Percentiles rank a stretch among this genome's conserved stretches.
phyloP scores from a whole-genome alignment of 1,140 invertebrate species.

The Stegodyphus mimosarum region DNA sequence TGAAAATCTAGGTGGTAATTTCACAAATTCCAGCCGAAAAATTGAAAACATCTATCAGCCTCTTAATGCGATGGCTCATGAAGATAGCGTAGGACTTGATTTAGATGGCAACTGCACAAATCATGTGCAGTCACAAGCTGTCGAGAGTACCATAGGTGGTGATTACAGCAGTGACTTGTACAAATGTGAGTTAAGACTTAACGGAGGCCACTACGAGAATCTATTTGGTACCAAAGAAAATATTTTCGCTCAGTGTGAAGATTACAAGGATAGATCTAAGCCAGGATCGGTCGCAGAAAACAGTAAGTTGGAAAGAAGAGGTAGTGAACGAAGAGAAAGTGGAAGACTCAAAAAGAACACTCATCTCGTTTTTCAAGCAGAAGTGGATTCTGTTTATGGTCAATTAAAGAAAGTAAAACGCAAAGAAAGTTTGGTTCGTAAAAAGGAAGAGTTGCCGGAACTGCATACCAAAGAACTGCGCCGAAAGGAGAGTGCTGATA shows the following conservation, averaged over 20 bases:
- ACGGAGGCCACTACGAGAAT: slow-evolving; percentile 32
- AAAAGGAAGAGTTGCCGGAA: not conserved
- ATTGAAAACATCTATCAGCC: not conserved
- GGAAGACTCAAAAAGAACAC: not conserved
- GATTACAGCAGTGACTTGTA: not conserved
- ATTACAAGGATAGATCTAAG: not conserved
- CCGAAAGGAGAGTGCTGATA: slow-evolving; percentile 25
- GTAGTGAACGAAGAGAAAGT: not conserved
- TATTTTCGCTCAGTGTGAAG: slow-evolving; percentile 44
- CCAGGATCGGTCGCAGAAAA: not conserved
- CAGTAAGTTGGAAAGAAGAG: slow-evolving; percentile 2
- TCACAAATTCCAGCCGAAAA: not conserved
- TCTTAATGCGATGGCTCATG: not conserved
- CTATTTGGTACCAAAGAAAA: slow-evolving; percentile 48
- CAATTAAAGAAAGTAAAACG: slow-evolving; percentile 15
- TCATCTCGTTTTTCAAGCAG: not conserved
- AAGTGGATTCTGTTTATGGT: slow-evolving; percentile 19
- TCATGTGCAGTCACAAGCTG: no score
- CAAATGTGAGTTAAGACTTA: slow-evolving; percentile 26
- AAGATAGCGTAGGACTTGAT: not conserved
- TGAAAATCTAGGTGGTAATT: not conserved
- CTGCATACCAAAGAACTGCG: not conserved
- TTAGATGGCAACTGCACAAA: no score
- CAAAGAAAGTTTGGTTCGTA: slow-evolving; percentile 1
- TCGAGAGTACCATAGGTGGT: no score